A percentile compares a stretch with the other conserved stretches of the same genome.
These are phyloP conservation scores for Pimpla rufipes DNA, from an alignment of 2,888 invertebrate genomes.

Conservation along the genomic window DNA sequence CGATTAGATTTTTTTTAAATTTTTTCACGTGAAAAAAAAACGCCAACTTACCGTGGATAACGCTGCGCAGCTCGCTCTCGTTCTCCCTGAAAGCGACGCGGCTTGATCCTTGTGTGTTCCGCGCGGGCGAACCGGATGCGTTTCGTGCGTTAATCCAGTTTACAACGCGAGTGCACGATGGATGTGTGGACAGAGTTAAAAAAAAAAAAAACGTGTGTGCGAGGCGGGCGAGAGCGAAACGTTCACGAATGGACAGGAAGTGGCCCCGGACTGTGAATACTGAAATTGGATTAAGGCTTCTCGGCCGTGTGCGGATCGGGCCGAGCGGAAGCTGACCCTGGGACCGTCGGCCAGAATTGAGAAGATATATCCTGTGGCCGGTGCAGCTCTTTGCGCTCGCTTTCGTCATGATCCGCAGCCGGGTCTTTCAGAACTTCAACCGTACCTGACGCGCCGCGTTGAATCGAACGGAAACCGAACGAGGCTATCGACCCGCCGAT, in stretches of 20 bases:
- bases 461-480: conserved; percentile 37
- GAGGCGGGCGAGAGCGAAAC: conserved; percentile 45
- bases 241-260: conserved; percentile 82
- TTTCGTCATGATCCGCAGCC: conserved; percentile 54
- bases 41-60: background rate
- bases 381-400: background rate
- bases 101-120: conserved; percentile 61
- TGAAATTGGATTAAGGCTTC: conserved; percentile 79
- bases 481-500: conserved; percentile 30
- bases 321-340: conserved; percentile 50
- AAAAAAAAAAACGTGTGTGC: conserved; percentile 6
- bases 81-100: conserved; percentile 18
- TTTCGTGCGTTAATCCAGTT: conserved; percentile 78
- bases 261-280: conserved; percentile 77
- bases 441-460: conserved; percentile 17
- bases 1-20: no score
- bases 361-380: conserved; percentile 35
- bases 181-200: conserved; percentile 28
- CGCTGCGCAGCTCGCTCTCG: background rate
- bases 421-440: background rate
- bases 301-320: conserved; percentile 18
- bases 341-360: conserved; percentile 26
- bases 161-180: conserved; percentile 69
- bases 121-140: conserved; percentile 73
- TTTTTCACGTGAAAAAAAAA: background rate